Conservation (phyloP, 2,888 invertebrate species). For the Drosophila melanosoma region DNA sequence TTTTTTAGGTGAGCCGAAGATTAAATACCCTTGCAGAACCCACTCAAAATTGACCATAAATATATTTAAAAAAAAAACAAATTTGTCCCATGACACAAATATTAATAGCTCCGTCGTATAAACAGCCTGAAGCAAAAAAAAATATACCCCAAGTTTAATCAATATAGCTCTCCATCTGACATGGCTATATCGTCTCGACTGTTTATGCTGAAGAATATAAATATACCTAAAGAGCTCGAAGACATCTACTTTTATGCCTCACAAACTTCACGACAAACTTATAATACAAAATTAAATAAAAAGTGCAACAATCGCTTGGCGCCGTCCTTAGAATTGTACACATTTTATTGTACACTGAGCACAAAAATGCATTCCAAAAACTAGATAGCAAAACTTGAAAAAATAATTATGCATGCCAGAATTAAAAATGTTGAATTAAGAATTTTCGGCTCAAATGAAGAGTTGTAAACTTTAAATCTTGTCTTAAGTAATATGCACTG, state of each 20-base stretch:
- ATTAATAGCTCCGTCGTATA: background rate
- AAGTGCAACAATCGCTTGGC: constrained; percentile 15
- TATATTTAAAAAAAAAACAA: background rate
- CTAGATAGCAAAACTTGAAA: background rate
- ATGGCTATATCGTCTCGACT: background rate
- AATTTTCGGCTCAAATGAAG: background rate
- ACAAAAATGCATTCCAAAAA: constrained; percentile 25
- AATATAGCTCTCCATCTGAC: background rate
- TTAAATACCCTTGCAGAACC: background rate
- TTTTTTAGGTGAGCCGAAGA: background rate
- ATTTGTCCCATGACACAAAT: background rate
- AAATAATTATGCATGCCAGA: background rate
- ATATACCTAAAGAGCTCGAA: background rate
- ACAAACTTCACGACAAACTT: background rate
- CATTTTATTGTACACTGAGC: constrained; percentile 1
- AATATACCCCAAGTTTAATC: background rate
- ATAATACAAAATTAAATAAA: background rate
- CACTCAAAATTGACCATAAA: background rate
- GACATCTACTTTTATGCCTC: background rate
- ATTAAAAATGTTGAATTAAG: background rate
- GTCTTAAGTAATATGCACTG: background rate
- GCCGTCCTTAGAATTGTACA: constrained; percentile 1
- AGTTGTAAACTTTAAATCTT: background rate
- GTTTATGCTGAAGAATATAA: background rate
- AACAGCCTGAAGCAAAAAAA: background rate